Evolutionary conservation across 1,140 invertebrate genomes (phyloP), one percentile per base, ranked within the genome.

Genomic region (Camponotus vicinus): DNA sequence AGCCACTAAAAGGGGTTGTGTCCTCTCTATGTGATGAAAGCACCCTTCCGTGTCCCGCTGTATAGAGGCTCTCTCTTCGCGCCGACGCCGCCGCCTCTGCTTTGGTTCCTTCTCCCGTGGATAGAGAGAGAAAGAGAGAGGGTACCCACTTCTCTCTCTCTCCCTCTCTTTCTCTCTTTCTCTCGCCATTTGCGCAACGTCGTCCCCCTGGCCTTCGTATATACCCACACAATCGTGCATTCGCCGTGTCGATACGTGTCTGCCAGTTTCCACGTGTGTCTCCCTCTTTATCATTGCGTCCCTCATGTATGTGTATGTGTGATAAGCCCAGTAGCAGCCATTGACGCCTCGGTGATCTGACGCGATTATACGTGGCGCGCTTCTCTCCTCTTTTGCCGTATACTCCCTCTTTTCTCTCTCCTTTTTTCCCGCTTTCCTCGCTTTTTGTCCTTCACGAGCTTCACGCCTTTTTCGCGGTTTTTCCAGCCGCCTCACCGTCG

Each of bases 1-100:
- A 88, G 92, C 92, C 93, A 93, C 93, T 93, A 93, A 93, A 94
- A 94, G 92, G 93, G 93, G 93, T 88, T 89, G 91, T 90, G 90
- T 93, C 93, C 93, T 93, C 92, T 70, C 92, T 70, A 42, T 85
- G 86, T 90, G 93, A 94, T 92, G 90, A 94, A 94, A 94, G 92
- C 92, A 94, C 93, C 93, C 92, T 93, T 92, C 90, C 89, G 88
- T 90, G 89, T 91, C 88, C 85, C 88, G 66, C 73, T 82, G 80
- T 82, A 71, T 32, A 71, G 79, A 90, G 88, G 75, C 87, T 85
- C 87, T 84, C 89, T 90, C 86, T 88, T 86, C 89, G 86, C 84
- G 34, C 87, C 86, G 45, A 13, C 76, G 59, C 11, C 32, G 21
- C 45, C 86, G 85, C 78, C 86, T 80, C 90, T 90, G 90, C 92